Conservation (phyloP, 1,140 invertebrate genomes). For the honey bee (Apis mellifera) region DNA sequence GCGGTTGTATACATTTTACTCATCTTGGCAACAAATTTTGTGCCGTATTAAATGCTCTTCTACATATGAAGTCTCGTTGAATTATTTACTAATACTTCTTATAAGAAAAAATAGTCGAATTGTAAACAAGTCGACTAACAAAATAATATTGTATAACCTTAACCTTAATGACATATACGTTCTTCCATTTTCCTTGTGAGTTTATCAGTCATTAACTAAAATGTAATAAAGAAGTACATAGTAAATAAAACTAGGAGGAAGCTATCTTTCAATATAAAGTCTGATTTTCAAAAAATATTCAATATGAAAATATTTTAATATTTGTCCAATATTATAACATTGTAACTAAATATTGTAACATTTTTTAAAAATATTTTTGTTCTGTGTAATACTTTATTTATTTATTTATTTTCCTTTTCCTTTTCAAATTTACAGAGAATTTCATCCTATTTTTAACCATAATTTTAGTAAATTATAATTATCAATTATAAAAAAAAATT, state of each 20-base stretch:
- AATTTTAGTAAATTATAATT: background rate
- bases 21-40: constrained; percentile 79
- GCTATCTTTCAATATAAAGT: background rate
- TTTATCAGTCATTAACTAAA: constrained; percentile 24
- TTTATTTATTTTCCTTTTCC: background rate
- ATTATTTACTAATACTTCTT: background rate
- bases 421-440: background rate
- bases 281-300: background rate
- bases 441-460: background rate
- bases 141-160: constrained; percentile 15
- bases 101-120: background rate
- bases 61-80: constrained; percentile 1
- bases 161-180: constrained; percentile 11
- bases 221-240: background rate
- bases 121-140: constrained; percentile 10
- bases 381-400: background rate
- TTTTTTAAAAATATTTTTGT: background rate
- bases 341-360: background rate
- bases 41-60: background rate
- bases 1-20: constrained; percentile 93
- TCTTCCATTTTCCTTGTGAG: background rate
- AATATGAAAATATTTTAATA: background rate
- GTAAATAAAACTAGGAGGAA: constrained; percentile 18
- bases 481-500: background rate
- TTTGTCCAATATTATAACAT: background rate